phyloP scores from a whole-genome alignment of 1,140 invertebrate genomes.

The Aphidius ervi region DNA sequence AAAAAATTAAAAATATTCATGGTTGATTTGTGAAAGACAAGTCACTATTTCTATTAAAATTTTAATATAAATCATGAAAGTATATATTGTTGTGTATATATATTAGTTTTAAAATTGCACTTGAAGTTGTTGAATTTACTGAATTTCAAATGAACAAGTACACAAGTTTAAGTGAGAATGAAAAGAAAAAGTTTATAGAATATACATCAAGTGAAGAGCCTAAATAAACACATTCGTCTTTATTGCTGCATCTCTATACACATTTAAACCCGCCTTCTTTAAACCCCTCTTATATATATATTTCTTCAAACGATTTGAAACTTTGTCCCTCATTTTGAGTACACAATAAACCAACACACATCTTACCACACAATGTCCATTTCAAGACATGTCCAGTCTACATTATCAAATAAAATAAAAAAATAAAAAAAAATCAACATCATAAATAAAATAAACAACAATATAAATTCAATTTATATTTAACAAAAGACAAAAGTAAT shows the following conservation, averaged over 20 bases:
- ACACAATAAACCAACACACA: background rate
- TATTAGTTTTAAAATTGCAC: no score
- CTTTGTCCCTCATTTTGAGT: conserved; percentile 26
- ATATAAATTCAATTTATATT: no score
- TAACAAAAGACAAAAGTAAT: no score
- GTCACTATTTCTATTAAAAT: no score
- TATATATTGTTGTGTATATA: no score
- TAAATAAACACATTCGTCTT: conserved; percentile 51
- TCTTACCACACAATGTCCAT: no score
- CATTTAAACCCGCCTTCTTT: background rate
- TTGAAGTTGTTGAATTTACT: no score
- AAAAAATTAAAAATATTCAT: no score
- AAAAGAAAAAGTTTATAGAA: conserved; percentile 29
- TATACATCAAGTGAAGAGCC: conserved; percentile 43
- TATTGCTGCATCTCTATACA: conserved; percentile 46
- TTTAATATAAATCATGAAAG: no score
- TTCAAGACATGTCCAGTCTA: background rate
- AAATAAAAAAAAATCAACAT: background rate
- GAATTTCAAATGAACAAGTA: conserved; percentile 18
- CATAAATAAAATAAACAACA: no score
- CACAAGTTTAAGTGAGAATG: no score
- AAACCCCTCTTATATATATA: conserved; percentile 25
- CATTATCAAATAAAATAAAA: conserved; percentile 7
- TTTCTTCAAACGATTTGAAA: conserved; percentile 29
- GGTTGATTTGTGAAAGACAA: no score